Conservation (phyloP, 1,140 invertebrate genomes). For the Solen grandis region DNA sequence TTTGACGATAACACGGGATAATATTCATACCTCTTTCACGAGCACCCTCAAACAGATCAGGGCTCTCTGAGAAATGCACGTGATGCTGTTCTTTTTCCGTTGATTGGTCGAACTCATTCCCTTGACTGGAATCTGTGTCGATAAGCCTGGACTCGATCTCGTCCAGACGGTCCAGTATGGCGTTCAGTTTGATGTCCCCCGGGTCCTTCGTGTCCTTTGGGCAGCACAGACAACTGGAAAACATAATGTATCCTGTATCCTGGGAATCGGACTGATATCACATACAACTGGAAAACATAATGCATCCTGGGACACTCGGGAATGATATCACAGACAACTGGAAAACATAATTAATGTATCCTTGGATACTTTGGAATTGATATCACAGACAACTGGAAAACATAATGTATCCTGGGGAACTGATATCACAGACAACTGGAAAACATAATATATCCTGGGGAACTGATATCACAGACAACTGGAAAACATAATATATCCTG, state of each 20-base stretch:
- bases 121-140: constrained; percentile 2
- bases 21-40: constrained; percentile 34
- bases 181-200: constrained; percentile 41
- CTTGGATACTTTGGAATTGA: too few species aligned
- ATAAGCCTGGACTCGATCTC: constrained; percentile 36
- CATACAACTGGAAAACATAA: neutral
- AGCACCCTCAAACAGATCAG: constrained; percentile 37
- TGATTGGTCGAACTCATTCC: neutral
- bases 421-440: too few species aligned
- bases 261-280: neutral
- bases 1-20: too few species aligned
- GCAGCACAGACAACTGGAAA: constrained; percentile 48
- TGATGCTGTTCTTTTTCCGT: neutral
- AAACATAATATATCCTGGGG: too few species aligned
- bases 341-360: too few species aligned
- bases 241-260: neutral
- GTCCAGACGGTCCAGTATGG: constrained; percentile 56
- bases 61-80: constrained; percentile 25
- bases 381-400: too few species aligned
- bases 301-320: neutral
- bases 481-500: too few species aligned
- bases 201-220: constrained; percentile 43
- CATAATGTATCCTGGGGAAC: too few species aligned
- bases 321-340: neutral
- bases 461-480: too few species aligned